Evolutionary conservation across 1,140 invertebrate genomes (phyloP), one percentile per base, ranked within the genome.

Genomic region (Cepaea nemoralis): DNA sequence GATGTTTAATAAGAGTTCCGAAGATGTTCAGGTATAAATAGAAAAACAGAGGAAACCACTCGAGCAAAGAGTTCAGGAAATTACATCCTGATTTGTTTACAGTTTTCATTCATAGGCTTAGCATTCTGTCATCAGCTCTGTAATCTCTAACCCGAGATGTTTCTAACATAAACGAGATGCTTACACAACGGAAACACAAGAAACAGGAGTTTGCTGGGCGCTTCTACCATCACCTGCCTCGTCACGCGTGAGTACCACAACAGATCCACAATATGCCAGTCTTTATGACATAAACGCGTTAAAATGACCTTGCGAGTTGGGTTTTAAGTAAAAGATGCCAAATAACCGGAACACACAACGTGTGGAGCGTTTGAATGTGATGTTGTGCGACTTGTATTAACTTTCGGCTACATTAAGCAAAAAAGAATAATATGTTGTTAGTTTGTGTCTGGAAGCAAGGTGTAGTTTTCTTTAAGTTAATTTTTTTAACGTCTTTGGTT

Each of bases 331-430:
- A 70, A n/a, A 6, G 35, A 40, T 10, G 22, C 24, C 69, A 42
- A n/a, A 70, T 40, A 40, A 39, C 69, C 35, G 35, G 69, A 39
- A 70, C 69, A 70, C 69, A 70, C 69, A 70, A 70, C 39, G 69
- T n/a, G 27, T 6, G 5, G 27, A 24, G 24, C 10, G 24, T 22
- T 24, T n/a, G 35, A 22, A 1, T 39, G 16, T 8, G 1, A 31
- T 70, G 35, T 40, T 40, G 10, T 31, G 1, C 3, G 10, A 24
- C 5, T 12, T 70, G 37, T 70, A 70, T 40, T 70, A 70, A 70
- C 69, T 70, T 40, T 39, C 35, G 6, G 69, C 22, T 8, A 70
- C 69, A 70, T 70, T 70, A 39, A 40, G 35, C 69, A n/a, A 40
- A 2, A n/a, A 70, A 40, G 69, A 70, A 40, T 40, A 70, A 70